Conservation (phyloP, 1,140 invertebrate species). For the Harlomillsia oculata region DNA sequence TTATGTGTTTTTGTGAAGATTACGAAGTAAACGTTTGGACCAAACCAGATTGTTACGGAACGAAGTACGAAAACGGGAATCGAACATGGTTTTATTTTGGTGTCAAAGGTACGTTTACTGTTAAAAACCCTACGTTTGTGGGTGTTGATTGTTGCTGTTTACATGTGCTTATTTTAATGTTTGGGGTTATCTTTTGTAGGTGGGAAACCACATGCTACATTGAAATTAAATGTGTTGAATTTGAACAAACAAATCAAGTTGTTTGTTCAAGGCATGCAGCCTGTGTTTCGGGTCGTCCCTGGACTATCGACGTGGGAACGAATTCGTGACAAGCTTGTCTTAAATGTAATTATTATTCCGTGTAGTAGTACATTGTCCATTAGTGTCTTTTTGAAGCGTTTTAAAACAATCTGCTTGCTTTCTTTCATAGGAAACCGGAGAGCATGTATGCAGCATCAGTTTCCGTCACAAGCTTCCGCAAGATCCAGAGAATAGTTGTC, state of each 20-base stretch:
- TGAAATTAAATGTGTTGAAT: slow-evolving; percentile 77
- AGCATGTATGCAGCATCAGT: slow-evolving; percentile 63
- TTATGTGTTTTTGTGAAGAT: slow-evolving; percentile 41
- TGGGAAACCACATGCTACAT: slow-evolving; percentile 46
- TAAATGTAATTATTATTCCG: slow-evolving; percentile 49
- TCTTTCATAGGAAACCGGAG: slow-evolving; percentile 51
- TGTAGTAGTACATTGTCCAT: background rate
- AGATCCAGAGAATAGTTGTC: slow-evolving; percentile 54
- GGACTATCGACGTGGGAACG: slow-evolving; percentile 68
- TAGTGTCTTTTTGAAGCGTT: background rate
- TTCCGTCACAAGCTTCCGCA: slow-evolving; percentile 68
- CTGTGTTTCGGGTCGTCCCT: slow-evolving; percentile 60
- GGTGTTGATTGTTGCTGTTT: background rate
- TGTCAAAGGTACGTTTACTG: slow-evolving; percentile 46
- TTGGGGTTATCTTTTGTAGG: slow-evolving; percentile 39
- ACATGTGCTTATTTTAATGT: background rate
- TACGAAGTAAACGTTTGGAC: slow-evolving; percentile 87
- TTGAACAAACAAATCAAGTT: slow-evolving; percentile 81
- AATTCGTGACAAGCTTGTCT: slow-evolving; percentile 59
- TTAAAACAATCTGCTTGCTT: slow-evolving; percentile 8
- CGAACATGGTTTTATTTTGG: slow-evolving; percentile 92
- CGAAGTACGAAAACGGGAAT: slow-evolving; percentile 80
- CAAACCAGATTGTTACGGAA: slow-evolving; percentile 74
- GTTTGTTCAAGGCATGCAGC: slow-evolving; percentile 75
- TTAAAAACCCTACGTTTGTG: background rate